Conservation (phyloP, 2,113 vertebrate species). For the Ovis aries region DNA sequence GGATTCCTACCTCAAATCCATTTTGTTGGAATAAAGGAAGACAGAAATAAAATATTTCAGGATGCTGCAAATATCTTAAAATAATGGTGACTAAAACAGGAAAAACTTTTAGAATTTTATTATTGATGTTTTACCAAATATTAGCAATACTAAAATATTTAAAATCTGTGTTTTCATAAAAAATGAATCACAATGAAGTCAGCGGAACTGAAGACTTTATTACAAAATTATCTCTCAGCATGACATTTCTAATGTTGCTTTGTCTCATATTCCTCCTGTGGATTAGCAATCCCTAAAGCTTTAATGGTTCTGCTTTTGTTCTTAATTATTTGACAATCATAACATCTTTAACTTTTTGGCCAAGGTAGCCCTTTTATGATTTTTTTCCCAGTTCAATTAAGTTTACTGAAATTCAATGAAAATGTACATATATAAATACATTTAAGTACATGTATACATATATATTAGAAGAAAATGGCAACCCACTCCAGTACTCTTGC, state of each 20-base stretch:
- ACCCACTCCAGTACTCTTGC: too few species aligned
- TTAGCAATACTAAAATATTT: background rate
- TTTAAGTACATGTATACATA: background rate
- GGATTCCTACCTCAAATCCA: background rate
- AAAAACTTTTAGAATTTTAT: background rate
- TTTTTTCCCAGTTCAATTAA: background rate
- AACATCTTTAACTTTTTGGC: background rate
- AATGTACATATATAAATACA: background rate
- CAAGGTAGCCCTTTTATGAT: background rate
- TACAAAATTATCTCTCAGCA: background rate
- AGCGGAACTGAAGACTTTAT: background rate
- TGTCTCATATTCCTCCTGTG: background rate
- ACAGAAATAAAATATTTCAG: background rate
- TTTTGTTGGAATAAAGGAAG: background rate
- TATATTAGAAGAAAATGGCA: background rate
- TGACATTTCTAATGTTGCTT: background rate
- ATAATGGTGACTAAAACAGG: background rate
- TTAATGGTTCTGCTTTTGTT: background rate
- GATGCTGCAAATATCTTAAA: conserved; percentile 2
- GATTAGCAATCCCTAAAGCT: background rate
- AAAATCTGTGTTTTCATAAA: conserved; percentile 5
- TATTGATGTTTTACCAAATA: conserved; percentile 4
- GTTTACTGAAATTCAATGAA: background rate
- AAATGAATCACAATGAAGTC: background rate
- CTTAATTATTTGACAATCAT: background rate